A percentile compares a stretch with the other conserved stretches of the same genome.
Evolutionary conservation across 1,140 invertebrate species (phyloP).

Genomic region (Zaprionus africanus): DNA sequence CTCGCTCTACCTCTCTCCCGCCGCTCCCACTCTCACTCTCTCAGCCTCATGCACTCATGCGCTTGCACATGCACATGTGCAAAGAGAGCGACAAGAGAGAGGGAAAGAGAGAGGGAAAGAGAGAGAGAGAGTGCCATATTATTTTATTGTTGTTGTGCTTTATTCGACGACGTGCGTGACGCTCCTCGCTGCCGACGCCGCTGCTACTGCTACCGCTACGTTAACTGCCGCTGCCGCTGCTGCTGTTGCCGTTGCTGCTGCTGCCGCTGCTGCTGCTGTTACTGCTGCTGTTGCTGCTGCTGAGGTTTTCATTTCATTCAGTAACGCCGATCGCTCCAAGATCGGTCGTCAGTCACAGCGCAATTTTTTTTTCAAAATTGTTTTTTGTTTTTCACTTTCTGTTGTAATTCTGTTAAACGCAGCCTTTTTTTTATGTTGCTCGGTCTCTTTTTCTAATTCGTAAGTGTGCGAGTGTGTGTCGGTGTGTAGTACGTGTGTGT

Average conservation of each 20-base stretch:
- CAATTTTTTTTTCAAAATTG: constrained; percentile 53
- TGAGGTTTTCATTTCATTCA: constrained; percentile 70
- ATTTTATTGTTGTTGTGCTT: constrained; percentile 24
- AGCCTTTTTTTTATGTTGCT: constrained; percentile 36
- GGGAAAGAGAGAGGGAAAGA: constrained; percentile 1
- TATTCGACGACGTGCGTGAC: constrained; percentile 38
- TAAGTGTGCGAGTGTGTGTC: neutral
- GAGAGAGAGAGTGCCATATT: constrained; percentile 4
- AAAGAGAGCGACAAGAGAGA: neutral
- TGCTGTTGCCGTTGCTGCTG: constrained; percentile 31
- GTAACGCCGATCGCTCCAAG: constrained; percentile 74
- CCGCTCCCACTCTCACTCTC: neutral
- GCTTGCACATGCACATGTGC: constrained; percentile 61
- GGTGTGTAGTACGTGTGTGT: neutral
- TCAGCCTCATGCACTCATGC: constrained; percentile 41
- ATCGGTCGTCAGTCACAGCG: constrained; percentile 73
- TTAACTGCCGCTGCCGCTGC: constrained; percentile 17
- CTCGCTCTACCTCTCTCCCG: constrained; percentile 6
- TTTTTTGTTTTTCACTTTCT: constrained; percentile 63
- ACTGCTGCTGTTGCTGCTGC: constrained; percentile 45
- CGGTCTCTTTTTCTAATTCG: constrained; percentile 54
- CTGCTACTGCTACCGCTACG: constrained; percentile 5
- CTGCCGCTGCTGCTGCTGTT: neutral
- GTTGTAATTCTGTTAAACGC: constrained; percentile 57
- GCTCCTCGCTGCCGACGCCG: constrained; percentile 28